Evolutionary conservation across 2,797 vertebrate genomes (phyloP).

Genomic region (Melanotaenia pygmaea): DNA sequence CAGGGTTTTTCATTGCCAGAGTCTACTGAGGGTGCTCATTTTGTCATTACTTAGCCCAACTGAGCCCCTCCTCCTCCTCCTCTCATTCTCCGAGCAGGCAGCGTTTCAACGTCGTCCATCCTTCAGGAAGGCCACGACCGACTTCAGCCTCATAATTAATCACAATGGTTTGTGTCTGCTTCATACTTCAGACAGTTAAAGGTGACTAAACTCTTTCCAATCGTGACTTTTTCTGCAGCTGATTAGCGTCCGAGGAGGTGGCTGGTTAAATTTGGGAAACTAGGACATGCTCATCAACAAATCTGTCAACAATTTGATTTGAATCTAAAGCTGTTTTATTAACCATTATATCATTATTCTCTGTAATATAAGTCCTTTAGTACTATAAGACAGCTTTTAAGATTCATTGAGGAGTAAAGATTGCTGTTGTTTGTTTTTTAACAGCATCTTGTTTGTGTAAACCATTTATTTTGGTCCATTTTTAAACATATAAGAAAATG

Average conservation of each 20-base stretch:
- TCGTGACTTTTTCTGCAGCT: background rate
- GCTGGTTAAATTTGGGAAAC: background rate
- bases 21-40: conserved; percentile 79
- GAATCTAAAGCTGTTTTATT: background rate
- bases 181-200: conserved; percentile 12
- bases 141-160: conserved; percentile 62
- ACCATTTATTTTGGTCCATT: too few relatives aligned
- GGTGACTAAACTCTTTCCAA: conserved; percentile 5
- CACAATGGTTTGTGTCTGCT: conserved; percentile 36
- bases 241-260: background rate
- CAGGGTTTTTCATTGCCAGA: conserved; percentile 68
- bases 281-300: too few relatives aligned
- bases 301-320: background rate
- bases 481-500: too few relatives aligned
- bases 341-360: too few relatives aligned
- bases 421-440: too few relatives aligned
- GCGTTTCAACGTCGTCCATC: conserved; percentile 29
- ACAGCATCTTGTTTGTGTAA: too few relatives aligned
- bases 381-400: background rate
- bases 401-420: background rate
- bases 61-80: conserved; percentile 22
- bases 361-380: background rate
- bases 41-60: conserved; percentile 77
- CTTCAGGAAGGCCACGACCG: conserved; percentile 52
- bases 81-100: conserved; percentile 20